Base-by-base conservation (phyloP, 2,797 vertebrate genomes). In the Onychomys torridus region DNA sequence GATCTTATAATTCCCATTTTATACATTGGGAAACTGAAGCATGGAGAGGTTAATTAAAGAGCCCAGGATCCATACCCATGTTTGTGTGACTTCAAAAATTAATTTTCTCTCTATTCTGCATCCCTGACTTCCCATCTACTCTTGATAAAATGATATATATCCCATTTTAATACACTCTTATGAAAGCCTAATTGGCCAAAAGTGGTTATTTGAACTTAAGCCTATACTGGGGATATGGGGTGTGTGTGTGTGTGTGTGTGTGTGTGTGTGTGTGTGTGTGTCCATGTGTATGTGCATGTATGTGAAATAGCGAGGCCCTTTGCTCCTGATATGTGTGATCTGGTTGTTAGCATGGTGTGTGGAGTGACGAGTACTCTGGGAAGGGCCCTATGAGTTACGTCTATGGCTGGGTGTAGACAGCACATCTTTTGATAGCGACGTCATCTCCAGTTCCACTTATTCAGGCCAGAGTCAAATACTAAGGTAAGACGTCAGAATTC, bases 41-140 rank as follows among this genome's bases (percentile, higher is more conserved):
- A 81, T 49, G 21, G 57, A 89, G 43, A 89, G 65, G n/a, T 81
- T 85, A 93, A 88, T 89, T 89, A 93, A 75, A 79, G 79, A 91
- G 34, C 40, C n/a, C 57, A 93, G 67, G 57, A 82, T 86, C 91
- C n/a, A 43, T 63, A 55, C 49, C 52, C 83, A 49, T 63, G 84
- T 69, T 46, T 13, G 59, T 55, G 34, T 86, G 78, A 81, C 65
- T 97, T 81, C 40, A 85, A 81, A 89, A 79, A 6, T 63, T 10
- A 83, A 3, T 91, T 88, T 84, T 91, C 87, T 46, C 43, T 75
- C 59, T 76, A 46, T 21, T 82, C 40, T 40, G n/a, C 14, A 81
- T 55, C 71, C 9, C 37, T 27, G n/a, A 77, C n/a, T 84, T 96
- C 52, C n/a, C 14, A 55, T 63, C 84, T 84, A 71, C 1, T 9